Conservation (phyloP, 2,797 vertebrate species). For the Pachyuromys duprasi region DNA sequence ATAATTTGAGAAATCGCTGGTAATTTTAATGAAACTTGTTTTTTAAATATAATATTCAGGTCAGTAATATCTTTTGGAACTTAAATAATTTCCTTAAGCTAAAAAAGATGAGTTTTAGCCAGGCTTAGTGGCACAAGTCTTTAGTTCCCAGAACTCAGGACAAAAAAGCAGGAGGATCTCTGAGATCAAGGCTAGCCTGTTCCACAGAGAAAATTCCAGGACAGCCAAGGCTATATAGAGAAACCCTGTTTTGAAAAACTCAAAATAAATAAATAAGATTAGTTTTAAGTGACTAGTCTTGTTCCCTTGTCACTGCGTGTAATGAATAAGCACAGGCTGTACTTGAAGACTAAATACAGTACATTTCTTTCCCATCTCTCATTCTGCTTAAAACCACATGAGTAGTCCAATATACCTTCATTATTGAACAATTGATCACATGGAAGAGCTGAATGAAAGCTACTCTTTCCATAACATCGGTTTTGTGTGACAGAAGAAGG, state of each 20-base stretch:
- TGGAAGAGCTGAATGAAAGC: conserved; percentile 20
- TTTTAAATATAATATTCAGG: conserved; percentile 61
- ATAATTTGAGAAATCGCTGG: conserved; percentile 45
- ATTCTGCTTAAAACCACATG: conserved; percentile 33
- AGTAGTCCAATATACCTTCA: not conserved
- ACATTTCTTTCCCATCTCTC: conserved; percentile 45
- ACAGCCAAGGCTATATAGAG: not conserved
- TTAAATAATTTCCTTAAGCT: conserved; percentile 43
- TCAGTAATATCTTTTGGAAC: conserved; percentile 27
- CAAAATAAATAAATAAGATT: not conserved
- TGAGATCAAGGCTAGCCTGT: not conserved
- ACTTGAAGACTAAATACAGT: conserved; percentile 13
- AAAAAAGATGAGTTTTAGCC: no score
- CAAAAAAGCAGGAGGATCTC: not conserved
- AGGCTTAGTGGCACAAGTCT: not conserved
- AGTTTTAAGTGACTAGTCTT: conserved; percentile 53
- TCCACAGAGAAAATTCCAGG: not conserved
- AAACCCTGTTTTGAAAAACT: not conserved
- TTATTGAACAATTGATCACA: conserved; percentile 58
- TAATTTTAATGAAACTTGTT: conserved; percentile 47
- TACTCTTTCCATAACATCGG: conserved; percentile 43
- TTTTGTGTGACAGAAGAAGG: conserved; percentile 21
- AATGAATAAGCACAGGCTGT: not conserved
- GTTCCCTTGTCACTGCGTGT: not conserved
- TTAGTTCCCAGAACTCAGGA: not conserved